These are phyloP conservation scores for Octopus sinensis DNA, from an alignment of 1,140 invertebrate genomes.

Conservation along the genomic window DNA sequence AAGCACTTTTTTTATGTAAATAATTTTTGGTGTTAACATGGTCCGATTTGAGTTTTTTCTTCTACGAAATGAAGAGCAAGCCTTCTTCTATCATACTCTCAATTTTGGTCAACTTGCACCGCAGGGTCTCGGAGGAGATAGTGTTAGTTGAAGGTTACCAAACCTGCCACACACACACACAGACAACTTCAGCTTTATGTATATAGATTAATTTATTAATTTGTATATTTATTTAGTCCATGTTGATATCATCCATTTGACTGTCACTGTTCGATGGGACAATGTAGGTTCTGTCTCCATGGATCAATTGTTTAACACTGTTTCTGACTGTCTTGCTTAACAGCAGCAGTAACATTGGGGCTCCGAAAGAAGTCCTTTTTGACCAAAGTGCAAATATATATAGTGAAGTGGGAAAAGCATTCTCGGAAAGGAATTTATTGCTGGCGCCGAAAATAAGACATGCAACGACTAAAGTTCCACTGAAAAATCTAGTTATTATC, in stretches of 20 bases:
- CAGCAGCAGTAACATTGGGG: not conserved
- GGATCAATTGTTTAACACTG: not conserved
- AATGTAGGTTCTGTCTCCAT: not conserved
- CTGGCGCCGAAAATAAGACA: not conserved
- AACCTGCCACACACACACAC: too few relatives aligned
- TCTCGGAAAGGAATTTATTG: not conserved
- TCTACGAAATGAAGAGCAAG: too few relatives aligned
- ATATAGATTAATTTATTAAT: too few relatives aligned
- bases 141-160: too few relatives aligned
- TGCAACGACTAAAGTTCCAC: not conserved
- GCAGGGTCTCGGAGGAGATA: too few relatives aligned
- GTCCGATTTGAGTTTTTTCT: too few relatives aligned
- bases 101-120: too few relatives aligned
- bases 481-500: not conserved
- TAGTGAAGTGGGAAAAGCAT: not conserved
- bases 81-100: too few relatives aligned
- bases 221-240: too few relatives aligned
- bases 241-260: not conserved
- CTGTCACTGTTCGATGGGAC: not conserved
- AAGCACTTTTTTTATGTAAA: too few relatives aligned
- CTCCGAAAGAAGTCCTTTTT: not conserved
- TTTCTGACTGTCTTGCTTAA: not conserved
- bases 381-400: not conserved
- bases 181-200: too few relatives aligned
- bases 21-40: too few relatives aligned